Base-by-base conservation (phyloP, 2,113 vertebrate genomes). In the Lathamus discolor region DNA sequence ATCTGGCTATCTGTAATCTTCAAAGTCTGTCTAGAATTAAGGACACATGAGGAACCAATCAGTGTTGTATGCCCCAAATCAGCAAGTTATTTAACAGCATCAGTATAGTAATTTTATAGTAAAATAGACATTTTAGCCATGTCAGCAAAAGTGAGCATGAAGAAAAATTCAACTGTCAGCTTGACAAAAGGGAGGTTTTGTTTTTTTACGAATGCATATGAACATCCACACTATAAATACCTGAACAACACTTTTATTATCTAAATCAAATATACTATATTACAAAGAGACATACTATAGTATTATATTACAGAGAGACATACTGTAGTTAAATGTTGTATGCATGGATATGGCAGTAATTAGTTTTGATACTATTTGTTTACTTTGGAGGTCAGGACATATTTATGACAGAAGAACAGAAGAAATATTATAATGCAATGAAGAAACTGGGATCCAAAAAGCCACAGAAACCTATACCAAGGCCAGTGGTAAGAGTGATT, bases 371-470 rank as follows among this genome's bases (percentile, higher is more conserved):
- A 70, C 95, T 96, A 19, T 97, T 83, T 97, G 68, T 98, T 97
- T 97, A 98, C 98, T 98, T 98, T 94, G 98, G 98, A 98, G 98
- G 98, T 96, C 98, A 98, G 90, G 98, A 98, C 89, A 98, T 98
- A 95, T 98, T 98, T 96, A 98, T 98, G 98, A 98, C 98, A 93
- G 98, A 98, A 85, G 98, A 98, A 97, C 98, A 98, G 95, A 98
- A 98, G 93, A 98, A 98, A 96, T 98, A 98, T 28, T 98, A 98
- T 72, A 98, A 98, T 94, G 98, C 98, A 92, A 98, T 98, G 98
- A 98, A 98, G 96, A 98, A 98, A 94, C 93, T 98, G 67, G 98
- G 98, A 83, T 98, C 98, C 55, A 98, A 98, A 96, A 98, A 98
- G 96, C 98, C 98, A 86, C 98, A 98, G 92, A 98, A 98, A 94